These are phyloP conservation scores for Drosophila punjabiensis DNA, from an alignment of 1,140 invertebrate species.

Conservation along the genomic window DNA sequence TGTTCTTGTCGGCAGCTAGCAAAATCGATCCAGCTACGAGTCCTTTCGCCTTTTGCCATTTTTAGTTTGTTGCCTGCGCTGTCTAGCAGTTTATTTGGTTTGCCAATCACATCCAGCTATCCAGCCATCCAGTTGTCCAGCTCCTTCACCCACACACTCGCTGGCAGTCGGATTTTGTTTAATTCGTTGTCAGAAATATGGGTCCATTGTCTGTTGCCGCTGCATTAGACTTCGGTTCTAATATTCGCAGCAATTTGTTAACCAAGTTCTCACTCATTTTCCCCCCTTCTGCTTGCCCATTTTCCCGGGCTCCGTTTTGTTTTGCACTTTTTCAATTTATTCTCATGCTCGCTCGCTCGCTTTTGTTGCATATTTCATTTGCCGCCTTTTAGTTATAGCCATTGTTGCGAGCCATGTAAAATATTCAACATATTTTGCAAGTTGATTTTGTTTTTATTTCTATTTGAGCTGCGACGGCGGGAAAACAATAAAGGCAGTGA, in stretches of 20 bases:
- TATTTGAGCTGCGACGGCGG: constrained; percentile 46
- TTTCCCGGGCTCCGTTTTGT: constrained; percentile 12
- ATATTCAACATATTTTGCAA: constrained; percentile 82
- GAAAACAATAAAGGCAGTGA: constrained; percentile 63
- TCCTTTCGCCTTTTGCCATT: constrained; percentile 16
- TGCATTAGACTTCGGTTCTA: constrained; percentile 78
- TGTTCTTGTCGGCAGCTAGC: constrained; percentile 50
- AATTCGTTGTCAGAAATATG: constrained; percentile 77
- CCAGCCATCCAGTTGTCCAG: neutral
- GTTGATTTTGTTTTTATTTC: constrained; percentile 69
- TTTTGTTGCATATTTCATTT: constrained; percentile 83
- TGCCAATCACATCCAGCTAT: neutral
- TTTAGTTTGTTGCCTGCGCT: constrained; percentile 30
- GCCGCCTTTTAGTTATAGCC: constrained; percentile 77
- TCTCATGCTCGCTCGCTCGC: constrained; percentile 67
- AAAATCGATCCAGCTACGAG: constrained; percentile 56
- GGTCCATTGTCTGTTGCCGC: constrained; percentile 62
- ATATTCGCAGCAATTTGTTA: constrained; percentile 82
- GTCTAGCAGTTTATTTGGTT: constrained; percentile 59
- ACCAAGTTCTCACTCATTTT: constrained; percentile 57
- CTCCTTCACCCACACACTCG: constrained; percentile 5
- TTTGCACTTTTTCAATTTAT: constrained; percentile 71
- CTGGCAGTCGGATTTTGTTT: constrained; percentile 68
- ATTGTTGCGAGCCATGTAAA: constrained; percentile 67
- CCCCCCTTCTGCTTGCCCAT: neutral